Evolutionary conservation across 2,797 vertebrate genomes (phyloP).

Genomic region (Lagocephalus sceleratus): DNA sequence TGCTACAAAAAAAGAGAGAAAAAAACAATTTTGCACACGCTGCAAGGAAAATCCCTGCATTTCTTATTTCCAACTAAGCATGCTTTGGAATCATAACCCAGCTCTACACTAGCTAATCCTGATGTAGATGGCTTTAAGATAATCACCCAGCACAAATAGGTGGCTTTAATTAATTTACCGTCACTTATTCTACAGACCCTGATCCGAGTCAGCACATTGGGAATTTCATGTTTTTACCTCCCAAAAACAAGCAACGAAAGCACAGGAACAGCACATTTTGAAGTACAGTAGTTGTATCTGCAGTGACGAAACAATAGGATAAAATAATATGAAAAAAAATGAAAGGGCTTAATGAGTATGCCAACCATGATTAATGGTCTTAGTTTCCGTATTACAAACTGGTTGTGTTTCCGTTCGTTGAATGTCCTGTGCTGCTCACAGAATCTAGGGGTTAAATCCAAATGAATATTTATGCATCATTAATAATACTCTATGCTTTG

Average conservation of each 20-base stretch:
- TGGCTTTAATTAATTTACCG: conserved; percentile 57
- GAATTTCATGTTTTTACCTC: conserved; percentile 13
- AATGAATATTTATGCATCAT: conserved; percentile 53
- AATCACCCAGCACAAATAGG: conserved; percentile 49
- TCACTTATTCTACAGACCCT: conserved; percentile 35
- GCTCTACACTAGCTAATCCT: conserved; percentile 59
- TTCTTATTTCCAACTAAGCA: conserved; percentile 49
- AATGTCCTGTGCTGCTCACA: conserved; percentile 43
- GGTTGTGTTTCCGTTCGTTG: conserved; percentile 50
- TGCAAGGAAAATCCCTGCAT: conserved; percentile 29
- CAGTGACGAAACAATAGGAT: conserved; percentile 6
- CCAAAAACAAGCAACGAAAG: conserved; percentile 1
- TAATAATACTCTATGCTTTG: conserved; percentile 13
- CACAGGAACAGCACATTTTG: conserved; percentile 6
- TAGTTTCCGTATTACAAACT: conserved; percentile 53
- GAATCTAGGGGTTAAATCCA: conserved; percentile 32
- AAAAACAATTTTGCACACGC: neutral
- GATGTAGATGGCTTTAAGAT: conserved; percentile 57
- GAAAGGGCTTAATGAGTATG: conserved; percentile 64
- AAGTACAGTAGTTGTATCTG: conserved; percentile 20
- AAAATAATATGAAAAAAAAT: conserved; percentile 18
- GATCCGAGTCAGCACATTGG: conserved; percentile 51
- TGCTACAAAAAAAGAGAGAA: neutral
- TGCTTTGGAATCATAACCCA: conserved; percentile 51
- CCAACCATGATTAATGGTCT: conserved; percentile 67